phyloP scores from a whole-genome alignment of 2,797 vertebrate species.

The Ctenosaura bakeri region DNA sequence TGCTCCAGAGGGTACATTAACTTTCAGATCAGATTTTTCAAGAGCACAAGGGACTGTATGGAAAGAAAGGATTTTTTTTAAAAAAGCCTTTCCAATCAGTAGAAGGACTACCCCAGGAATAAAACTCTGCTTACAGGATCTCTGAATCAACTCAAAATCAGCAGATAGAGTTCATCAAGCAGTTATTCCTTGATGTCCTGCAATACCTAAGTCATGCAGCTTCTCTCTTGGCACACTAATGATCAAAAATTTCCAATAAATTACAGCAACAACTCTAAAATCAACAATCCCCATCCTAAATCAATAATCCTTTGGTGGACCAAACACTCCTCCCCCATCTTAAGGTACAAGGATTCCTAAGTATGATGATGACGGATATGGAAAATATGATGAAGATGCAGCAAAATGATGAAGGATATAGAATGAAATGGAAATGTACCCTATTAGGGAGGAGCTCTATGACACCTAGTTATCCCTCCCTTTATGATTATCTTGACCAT shows the following conservation, averaged over 20 bases:
- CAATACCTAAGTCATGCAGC: not conserved
- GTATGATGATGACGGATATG: not conserved
- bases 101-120: not conserved
- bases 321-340: too few relatives aligned
- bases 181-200: not conserved
- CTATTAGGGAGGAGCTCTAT: not conserved
- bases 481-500: not conserved
- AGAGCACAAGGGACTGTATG: not conserved
- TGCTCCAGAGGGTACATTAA: not conserved
- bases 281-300: not conserved
- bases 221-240: not conserved
- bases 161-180: not conserved
- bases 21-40: not conserved
- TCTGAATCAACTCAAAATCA: not conserved
- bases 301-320: not conserved
- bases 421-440: not conserved
- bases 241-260: slow-evolving; percentile 13
- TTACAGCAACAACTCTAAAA: not conserved
- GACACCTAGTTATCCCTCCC: not conserved
- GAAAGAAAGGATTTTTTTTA: not conserved
- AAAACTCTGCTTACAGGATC: not conserved
- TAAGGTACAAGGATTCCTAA: slow-evolving; percentile 19
- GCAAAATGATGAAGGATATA: not conserved
- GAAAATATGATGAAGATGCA: not conserved
- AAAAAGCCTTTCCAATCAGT: not conserved